Conservation (phyloP, 2,113 vertebrate species). For the Ctenomys sociabilis region DNA sequence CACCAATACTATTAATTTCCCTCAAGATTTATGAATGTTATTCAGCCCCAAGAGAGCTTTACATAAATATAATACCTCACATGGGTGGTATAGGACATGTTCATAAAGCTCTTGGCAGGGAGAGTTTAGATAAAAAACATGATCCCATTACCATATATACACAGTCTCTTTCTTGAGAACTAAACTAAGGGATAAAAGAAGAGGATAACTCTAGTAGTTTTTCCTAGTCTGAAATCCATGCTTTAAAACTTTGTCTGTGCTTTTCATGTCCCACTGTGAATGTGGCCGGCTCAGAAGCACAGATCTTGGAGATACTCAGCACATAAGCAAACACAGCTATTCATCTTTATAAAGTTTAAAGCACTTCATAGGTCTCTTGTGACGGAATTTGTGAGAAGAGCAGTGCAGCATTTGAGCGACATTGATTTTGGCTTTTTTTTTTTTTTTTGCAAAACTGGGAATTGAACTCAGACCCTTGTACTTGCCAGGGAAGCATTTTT, state of each 20-base stretch:
- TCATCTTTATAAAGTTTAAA: conserved; percentile 12
- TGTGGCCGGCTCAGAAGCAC: background rate
- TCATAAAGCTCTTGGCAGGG: conserved; percentile 25
- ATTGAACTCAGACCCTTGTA: no score
- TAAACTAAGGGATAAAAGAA: conserved; percentile 21
- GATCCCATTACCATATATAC: background rate
- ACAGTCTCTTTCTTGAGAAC: conserved; percentile 33
- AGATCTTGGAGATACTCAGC: background rate
- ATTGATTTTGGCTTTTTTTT: no score
- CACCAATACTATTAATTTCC: background rate
- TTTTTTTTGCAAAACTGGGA: no score
- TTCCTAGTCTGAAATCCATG: background rate
- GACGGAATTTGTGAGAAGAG: background rate
- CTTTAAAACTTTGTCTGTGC: background rate
- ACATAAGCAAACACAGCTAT: background rate
- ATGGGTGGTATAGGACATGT: background rate
- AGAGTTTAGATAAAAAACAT: conserved; percentile 25
- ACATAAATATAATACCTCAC: conserved; percentile 44
- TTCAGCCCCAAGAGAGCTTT: conserved; percentile 26
- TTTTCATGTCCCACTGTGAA: background rate
- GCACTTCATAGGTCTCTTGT: background rate
- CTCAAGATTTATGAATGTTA: conserved; percentile 47
- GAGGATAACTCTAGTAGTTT: background rate
- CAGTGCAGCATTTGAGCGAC: background rate
- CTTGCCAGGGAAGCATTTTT: no score